Evolutionary conservation across 2,888 invertebrate genomes (phyloP).

Genomic region (Agrochola circellaris): DNA sequence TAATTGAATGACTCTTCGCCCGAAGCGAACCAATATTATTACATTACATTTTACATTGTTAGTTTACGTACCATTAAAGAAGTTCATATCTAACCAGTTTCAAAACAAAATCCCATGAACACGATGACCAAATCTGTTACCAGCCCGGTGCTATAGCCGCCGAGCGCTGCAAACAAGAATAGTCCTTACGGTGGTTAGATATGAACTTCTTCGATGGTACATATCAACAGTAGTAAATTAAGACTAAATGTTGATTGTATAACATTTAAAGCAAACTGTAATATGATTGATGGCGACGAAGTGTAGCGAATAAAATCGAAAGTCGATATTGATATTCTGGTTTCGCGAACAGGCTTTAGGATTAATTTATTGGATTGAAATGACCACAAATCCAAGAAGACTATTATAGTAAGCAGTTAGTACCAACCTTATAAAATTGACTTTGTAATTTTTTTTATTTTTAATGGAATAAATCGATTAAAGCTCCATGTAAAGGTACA

Average conservation of each 20-base stretch:
- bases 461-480: not conserved
- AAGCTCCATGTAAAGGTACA: not conserved
- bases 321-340: slow-evolving; percentile 29
- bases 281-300: slow-evolving; percentile 43
- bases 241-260: slow-evolving; percentile 74
- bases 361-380: slow-evolving; percentile 22
- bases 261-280: slow-evolving; percentile 1
- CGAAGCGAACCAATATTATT: slow-evolving; percentile 77
- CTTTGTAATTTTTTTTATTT: too few relatives aligned
- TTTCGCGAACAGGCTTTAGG: slow-evolving; percentile 26
- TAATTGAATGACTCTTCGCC: slow-evolving; percentile 66
- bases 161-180: too few relatives aligned
- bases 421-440: not conserved
- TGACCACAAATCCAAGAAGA: slow-evolving; percentile 20
- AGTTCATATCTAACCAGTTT: too few relatives aligned
- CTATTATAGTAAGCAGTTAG: not conserved
- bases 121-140: too few relatives aligned
- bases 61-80: too few relatives aligned
- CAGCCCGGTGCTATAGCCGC: too few relatives aligned
- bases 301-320: slow-evolving; percentile 42
- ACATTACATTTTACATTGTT: slow-evolving; percentile 65
- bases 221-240: slow-evolving; percentile 79
- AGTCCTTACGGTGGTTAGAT: too few relatives aligned
- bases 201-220: too few relatives aligned
- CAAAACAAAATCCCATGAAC: too few relatives aligned